These are phyloP conservation scores for Notamacropus eugenii DNA, from an alignment of 2,797 vertebrate species.

Conservation along the genomic window DNA sequence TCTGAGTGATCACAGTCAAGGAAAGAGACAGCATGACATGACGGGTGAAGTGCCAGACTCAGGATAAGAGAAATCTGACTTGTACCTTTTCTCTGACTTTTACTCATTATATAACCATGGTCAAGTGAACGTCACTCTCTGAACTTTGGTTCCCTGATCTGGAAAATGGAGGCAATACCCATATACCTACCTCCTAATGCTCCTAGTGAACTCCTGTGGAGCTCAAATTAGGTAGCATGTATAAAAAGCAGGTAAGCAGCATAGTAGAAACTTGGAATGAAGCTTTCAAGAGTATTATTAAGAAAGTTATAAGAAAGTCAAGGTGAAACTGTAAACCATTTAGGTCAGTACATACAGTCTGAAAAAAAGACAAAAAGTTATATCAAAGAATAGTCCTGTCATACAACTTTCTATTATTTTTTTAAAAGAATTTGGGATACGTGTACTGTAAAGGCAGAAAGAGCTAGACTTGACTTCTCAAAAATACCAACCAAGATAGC, in stretches of 20 bases:
- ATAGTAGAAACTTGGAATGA: background rate
- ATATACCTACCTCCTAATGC: background rate
- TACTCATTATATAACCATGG: background rate
- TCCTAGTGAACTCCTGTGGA: background rate
- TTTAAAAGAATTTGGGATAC: background rate
- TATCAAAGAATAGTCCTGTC: slow-evolving; percentile 7
- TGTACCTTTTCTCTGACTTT: background rate
- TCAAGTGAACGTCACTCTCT: background rate
- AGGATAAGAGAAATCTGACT: background rate
- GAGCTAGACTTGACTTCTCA: background rate
- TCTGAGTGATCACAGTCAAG: no score
- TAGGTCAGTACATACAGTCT: background rate
- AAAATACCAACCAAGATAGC: background rate
- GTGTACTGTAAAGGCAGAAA: background rate
- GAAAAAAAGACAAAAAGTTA: background rate
- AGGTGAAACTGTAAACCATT: background rate
- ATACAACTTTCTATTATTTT: background rate
- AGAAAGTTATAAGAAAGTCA: slow-evolving; percentile 11
- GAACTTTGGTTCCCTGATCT: background rate
- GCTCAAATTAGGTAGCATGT: background rate
- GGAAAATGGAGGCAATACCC: background rate
- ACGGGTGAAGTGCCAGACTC: background rate
- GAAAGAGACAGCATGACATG: background rate
- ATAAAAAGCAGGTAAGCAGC: background rate
- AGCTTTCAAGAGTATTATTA: background rate